These are phyloP conservation scores for Buphagus erythrorhynchus DNA, from an alignment of 2,797 vertebrate species.

Conservation along the genomic window DNA sequence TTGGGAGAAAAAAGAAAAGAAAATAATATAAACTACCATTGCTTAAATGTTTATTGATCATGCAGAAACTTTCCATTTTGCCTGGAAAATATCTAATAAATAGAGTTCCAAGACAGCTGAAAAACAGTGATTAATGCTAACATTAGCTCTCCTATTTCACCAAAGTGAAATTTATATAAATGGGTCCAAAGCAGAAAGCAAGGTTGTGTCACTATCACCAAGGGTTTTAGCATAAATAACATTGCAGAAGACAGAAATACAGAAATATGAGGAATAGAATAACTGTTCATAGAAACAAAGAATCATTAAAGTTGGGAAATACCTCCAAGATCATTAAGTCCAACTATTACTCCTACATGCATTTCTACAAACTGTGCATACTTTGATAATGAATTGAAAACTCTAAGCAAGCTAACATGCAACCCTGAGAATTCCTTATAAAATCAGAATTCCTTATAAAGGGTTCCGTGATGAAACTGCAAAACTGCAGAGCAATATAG, in stretches of 20 bases:
- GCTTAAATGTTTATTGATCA: slow-evolving; percentile 23
- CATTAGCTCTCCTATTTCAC: neutral
- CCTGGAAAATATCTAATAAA: neutral
- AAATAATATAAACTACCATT: neutral
- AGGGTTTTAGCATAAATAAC: neutral
- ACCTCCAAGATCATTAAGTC: neutral
- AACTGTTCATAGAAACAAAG: neutral
- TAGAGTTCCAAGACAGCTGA: neutral
- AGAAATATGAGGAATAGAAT: neutral
- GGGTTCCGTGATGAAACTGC: neutral
- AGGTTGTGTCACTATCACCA: neutral
- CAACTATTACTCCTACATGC: neutral
- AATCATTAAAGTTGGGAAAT: neutral
- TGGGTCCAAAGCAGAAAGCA: neutral
- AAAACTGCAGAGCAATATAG: neutral
- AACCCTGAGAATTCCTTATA: neutral
- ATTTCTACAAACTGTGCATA: neutral
- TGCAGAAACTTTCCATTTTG: neutral
- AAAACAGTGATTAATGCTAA: slow-evolving; percentile 35
- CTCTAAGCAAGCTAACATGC: neutral
- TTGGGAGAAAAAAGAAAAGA: neutral
- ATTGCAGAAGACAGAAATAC: neutral
- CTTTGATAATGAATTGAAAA: neutral
- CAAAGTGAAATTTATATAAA: neutral
- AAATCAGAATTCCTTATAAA: neutral